Evolutionary conservation across 2,113 vertebrate species (phyloP), one percentile per base, ranked within the genome.

Genomic region (Natator depressus): DNA sequence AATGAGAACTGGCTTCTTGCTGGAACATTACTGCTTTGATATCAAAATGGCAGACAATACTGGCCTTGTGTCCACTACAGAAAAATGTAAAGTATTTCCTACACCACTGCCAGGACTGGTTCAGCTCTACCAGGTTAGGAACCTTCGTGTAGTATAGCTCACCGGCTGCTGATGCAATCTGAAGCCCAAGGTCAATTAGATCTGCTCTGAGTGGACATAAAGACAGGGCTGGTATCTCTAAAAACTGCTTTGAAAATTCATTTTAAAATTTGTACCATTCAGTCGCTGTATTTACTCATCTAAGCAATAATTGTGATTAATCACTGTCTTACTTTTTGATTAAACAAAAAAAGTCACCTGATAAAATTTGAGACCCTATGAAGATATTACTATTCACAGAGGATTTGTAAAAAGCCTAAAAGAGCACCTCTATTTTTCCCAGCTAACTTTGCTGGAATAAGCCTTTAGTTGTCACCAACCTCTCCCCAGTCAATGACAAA

Each of bases 401-500:
- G 4, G 7, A 35, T 62, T 69, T 57, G 51, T 62, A 89, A 80
- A 90, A 89, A 80, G 57, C 59, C 85, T 82, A 89, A 80, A 35
- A 69, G 84, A 53, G 22, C 2, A n/a, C 57, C 31, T 65, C 10
- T 35, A 17, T 78, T 59, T 24, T 50, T 91, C 88, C 82, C 81
- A 72, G 89, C 20, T 86, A 79, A 50, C 80, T 87, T 86, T 50
- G 24, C 51, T 72, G 89, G 82, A 94, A 96, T 89, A 47, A 97
- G 89, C 97, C 92, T 93, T 88, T 79, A 50, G 8, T 80, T 95
- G 86, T 82, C 87, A 75, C 89, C 82, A 47, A 84, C 89, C 88
- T 96, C 29, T 84, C 89, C 82, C 90, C 90, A 10, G 90, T 94
- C 53, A 87, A 79, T 47, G 92, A 87, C 96, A 97, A 97, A 98